These are phyloP conservation scores for Chloroceryle aenea DNA, from an alignment of 2,113 vertebrate species.

Conservation along the genomic window DNA sequence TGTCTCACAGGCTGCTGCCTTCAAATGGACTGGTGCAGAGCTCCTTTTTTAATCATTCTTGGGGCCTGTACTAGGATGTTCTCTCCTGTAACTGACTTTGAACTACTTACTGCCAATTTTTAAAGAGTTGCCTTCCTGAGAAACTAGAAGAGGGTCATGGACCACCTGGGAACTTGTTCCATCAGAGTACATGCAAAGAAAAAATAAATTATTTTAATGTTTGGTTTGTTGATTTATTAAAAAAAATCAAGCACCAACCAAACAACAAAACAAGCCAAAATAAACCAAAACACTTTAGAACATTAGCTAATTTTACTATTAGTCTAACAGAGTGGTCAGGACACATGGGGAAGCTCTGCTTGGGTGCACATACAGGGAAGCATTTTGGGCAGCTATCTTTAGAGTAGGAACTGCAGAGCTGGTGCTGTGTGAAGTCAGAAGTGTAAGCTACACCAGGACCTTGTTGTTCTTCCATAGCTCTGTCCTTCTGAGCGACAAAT, in stretches of 20 bases:
- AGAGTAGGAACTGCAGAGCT: neutral
- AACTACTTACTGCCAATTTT: neutral
- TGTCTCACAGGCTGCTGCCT: neutral
- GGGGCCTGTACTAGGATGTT: neutral
- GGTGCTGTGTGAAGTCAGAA: neutral
- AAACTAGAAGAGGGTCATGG: neutral
- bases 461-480: neutral
- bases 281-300: neutral
- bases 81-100: neutral
- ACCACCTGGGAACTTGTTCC: neutral
- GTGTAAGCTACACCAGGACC: neutral
- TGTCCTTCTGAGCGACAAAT: neutral
- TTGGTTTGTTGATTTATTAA: no score
- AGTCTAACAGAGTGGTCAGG: neutral
- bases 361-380: neutral
- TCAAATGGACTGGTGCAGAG: neutral
- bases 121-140: neutral
- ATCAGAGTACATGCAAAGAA: neutral
- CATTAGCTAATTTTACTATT: neutral
- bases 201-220: neutral
- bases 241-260: no score
- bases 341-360: neutral
- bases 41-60: accelerated
- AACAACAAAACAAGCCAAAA: neutral
- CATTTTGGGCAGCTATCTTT: neutral